A percentile compares a stretch with the other conserved stretches of the same genome.
Conservation (phyloP, 1,140 invertebrate species). For the Monochamus saltuarius region DNA sequence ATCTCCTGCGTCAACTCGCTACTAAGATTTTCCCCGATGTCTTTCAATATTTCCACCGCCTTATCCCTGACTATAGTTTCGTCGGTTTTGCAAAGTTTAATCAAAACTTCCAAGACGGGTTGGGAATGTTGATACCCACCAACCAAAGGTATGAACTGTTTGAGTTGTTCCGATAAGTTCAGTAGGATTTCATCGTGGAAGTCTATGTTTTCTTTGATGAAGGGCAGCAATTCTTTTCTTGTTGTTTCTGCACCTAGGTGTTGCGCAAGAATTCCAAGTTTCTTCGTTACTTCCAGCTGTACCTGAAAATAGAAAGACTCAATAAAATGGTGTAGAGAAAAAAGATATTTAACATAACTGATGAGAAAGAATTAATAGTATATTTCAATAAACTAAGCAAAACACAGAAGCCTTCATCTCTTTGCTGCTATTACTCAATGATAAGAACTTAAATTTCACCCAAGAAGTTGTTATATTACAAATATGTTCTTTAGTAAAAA, state of each 20-base stretch:
- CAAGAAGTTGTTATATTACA: no score
- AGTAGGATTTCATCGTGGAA: slow-evolving; percentile 40
- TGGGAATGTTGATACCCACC: slow-evolving; percentile 38
- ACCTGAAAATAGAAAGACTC: no score
- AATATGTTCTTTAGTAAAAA: no score
- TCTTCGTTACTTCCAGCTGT: slow-evolving; percentile 36
- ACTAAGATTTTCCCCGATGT: slow-evolving; percentile 28
- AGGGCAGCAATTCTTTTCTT: slow-evolving; percentile 37
- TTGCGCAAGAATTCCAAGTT: slow-evolving; percentile 34
- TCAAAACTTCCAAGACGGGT: slow-evolving; percentile 36
- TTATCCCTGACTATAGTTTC: slow-evolving; percentile 40
- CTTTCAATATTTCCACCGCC: slow-evolving; percentile 36
- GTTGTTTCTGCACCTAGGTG: slow-evolving; percentile 36
- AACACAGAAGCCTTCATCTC: no score
- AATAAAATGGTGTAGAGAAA: no score
- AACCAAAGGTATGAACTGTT: slow-evolving; percentile 39
- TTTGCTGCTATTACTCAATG: no score
- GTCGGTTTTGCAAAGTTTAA: slow-evolving; percentile 36
- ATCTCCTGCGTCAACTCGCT: slow-evolving; percentile 29
- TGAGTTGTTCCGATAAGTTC: slow-evolving; percentile 39
- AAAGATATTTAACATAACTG: no score
- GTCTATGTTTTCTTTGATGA: slow-evolving; percentile 29
- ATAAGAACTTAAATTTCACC: no score
- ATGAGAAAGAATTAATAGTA: no score
- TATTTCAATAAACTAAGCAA: no score